phyloP scores from a whole-genome alignment of 2,888 invertebrate genomes.

The Tridacna crocea region DNA sequence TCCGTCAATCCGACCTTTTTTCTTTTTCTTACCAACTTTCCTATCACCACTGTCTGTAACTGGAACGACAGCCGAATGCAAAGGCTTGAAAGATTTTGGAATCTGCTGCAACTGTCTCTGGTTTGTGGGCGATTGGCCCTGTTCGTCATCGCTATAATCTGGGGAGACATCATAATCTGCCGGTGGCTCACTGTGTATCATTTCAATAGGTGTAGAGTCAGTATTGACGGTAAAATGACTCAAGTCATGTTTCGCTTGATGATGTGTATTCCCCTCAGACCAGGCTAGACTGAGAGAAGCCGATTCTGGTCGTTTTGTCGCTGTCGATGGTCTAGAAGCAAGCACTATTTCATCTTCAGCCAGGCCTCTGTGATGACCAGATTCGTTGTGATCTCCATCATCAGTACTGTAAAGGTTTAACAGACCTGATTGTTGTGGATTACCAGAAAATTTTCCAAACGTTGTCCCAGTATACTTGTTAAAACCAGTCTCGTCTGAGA shows the following conservation, averaged over 20 bases:
- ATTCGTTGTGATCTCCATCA: not conserved
- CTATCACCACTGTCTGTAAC: no score
- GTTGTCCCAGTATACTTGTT: not conserved
- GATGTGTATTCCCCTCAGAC: not conserved
- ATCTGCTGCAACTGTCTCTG: no score
- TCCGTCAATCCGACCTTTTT: no score
- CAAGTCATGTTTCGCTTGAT: not conserved
- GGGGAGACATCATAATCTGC: constrained; percentile 1
- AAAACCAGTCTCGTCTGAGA: not conserved
- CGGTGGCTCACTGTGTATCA: not conserved
- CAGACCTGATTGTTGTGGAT: not conserved
- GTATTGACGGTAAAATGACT: not conserved
- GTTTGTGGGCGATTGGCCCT: not conserved
- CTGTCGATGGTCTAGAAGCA: not conserved
- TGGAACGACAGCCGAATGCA: no score
- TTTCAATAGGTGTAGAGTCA: not conserved
- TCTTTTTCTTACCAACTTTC: no score
- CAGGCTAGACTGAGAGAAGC: not conserved
- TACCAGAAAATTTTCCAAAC: not conserved
- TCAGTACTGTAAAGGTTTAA: not conserved
- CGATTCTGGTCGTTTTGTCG: not conserved
- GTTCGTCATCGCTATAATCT: not conserved
- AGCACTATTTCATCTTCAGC: not conserved
- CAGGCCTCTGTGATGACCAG: not conserved
- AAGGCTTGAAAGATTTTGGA: no score